Conservation (phyloP, 2,888 invertebrate genomes). For the Stenichneumon culpator region DNA sequence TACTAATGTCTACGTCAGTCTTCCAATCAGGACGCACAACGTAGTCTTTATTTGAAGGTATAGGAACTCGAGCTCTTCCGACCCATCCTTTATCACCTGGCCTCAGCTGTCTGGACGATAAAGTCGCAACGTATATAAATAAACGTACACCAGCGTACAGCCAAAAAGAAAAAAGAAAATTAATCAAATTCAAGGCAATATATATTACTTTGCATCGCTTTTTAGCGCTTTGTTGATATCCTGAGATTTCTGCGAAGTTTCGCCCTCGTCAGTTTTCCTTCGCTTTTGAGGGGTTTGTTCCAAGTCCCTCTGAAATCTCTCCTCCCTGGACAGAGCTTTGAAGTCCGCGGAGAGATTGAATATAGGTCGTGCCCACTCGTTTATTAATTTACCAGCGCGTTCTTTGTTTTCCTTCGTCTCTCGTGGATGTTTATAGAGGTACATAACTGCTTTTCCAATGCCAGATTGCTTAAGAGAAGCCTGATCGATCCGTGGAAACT, state of each 20-base stretch:
- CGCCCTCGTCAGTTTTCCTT: conserved; percentile 86
- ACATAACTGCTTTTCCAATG: conserved; percentile 99
- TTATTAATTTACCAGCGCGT: conserved; percentile 96
- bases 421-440: conserved; percentile 99
- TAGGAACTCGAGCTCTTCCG: conserved; percentile 96
- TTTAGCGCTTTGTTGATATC: conserved; percentile 89
- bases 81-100: conserved; percentile 99
- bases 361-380: conserved; percentile 99
- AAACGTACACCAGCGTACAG: not conserved
- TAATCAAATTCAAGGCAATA: not conserved
- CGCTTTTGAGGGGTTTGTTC: conserved; percentile 91
- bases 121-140: not conserved
- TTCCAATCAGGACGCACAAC: conserved; percentile 97
- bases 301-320: conserved; percentile 96
- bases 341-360: conserved; percentile 98
- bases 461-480: conserved; percentile 97
- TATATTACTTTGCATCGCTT: conserved; percentile 87
- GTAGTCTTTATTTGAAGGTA: conserved; percentile 98
- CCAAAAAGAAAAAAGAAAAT: conserved; percentile 10
- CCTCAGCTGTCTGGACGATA: conserved; percentile 88
- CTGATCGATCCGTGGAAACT: conserved; percentile 96
- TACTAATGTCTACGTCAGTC: conserved; percentile 94
- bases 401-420: conserved; percentile 97
- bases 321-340: conserved; percentile 96
- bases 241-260: conserved; percentile 85